phyloP scores from a whole-genome alignment of 2,888 invertebrate genomes.

The Drepana falcataria region DNA sequence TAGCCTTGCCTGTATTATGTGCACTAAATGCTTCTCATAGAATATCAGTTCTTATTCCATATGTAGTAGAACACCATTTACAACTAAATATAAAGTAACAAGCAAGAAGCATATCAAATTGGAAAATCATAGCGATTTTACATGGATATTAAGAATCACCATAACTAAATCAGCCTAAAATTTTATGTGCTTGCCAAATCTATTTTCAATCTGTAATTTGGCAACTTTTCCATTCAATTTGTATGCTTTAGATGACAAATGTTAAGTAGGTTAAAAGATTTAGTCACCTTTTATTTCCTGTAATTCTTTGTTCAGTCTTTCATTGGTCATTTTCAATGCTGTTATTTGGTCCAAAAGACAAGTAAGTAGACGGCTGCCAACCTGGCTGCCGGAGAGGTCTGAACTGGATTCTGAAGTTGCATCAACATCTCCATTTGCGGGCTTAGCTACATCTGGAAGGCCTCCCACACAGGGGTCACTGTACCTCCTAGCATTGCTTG shows the following conservation, averaged over 20 bases:
- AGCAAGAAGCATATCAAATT: conserved; percentile 2
- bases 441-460: conserved; percentile 56
- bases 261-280: neutral
- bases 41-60: neutral
- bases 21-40: neutral
- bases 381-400: conserved; percentile 69
- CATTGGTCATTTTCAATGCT: conserved; percentile 84
- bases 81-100: neutral
- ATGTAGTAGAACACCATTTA: neutral
- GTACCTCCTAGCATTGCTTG: conserved; percentile 78
- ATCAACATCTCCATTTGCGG: conserved; percentile 70
- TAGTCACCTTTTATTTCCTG: conserved; percentile 83
- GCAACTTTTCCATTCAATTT: neutral
- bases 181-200: conserved; percentile 1
- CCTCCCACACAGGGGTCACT: conserved; percentile 83
- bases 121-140: conserved; percentile 2
- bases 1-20: neutral
- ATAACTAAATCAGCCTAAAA: conserved; percentile 4
- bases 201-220: neutral
- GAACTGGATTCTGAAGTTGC: conserved; percentile 77
- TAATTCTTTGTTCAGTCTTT: conserved; percentile 86
- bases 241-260: conserved; percentile 11
- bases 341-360: conserved; percentile 86
- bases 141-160: conserved; percentile 1
- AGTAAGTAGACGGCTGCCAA: conserved; percentile 79